Evolutionary conservation across 2,113 vertebrate species (phyloP).

Genomic region (Ondatra zibethicus): DNA sequence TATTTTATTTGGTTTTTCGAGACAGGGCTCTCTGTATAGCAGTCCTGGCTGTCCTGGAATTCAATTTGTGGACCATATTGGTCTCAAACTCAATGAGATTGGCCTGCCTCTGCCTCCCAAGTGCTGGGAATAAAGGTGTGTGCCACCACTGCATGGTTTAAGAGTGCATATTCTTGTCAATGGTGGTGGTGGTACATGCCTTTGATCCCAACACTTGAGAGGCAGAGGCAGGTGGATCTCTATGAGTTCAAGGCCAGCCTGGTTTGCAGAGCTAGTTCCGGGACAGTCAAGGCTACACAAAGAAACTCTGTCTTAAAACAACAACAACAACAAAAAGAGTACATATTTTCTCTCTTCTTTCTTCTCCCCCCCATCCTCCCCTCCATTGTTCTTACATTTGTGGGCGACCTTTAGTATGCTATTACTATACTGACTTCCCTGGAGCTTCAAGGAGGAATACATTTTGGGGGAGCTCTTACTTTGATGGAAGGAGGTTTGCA

Average conservation of each 20-base stretch:
- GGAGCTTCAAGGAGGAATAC: not conserved
- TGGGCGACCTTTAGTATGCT: not conserved
- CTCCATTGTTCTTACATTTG: not conserved
- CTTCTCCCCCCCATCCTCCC: fast-evolving
- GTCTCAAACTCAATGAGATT: too few species aligned
- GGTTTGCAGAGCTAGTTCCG: not conserved
- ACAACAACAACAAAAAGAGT: not conserved
- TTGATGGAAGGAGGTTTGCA: not conserved
- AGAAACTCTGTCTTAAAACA: not conserved
- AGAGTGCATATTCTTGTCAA: not conserved
- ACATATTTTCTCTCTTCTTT: not conserved
- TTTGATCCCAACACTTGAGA: not conserved
- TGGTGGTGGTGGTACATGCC: not conserved
- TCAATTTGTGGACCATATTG: too few species aligned
- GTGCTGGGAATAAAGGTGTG: too few species aligned
- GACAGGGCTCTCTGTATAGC: too few species aligned
- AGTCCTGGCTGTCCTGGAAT: too few species aligned
- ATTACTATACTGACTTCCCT: not conserved
- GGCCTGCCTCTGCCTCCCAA: too few species aligned
- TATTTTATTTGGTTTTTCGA: too few species aligned
- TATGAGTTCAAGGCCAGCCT: not conserved
- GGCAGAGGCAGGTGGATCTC: not conserved
- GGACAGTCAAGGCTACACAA: not conserved
- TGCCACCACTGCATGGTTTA: too few species aligned
- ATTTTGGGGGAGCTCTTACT: not conserved